Base-by-base conservation (phyloP, 2,797 vertebrate species). In the Coregonus ussuriensis region DNA sequence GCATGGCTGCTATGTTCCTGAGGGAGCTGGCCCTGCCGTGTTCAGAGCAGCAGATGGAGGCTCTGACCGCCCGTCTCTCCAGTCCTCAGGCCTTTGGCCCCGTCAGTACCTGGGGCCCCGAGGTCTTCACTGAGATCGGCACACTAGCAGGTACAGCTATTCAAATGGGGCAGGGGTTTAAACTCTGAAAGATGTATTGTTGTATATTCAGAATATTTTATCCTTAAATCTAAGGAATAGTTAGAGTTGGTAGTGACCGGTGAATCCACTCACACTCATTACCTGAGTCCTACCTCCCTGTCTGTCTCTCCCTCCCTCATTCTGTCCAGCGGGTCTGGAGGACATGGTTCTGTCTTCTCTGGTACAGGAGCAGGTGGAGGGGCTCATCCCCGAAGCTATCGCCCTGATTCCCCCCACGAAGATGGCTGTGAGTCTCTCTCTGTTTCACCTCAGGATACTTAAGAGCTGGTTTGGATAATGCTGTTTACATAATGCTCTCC, bases 71-170 rank as follows among this genome's bases (percentile, higher is more conserved):
- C 53, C 89, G 86, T 75, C 92, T 96, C 69, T 95, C 93, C 78
- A 90, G 88, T 82, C 89, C 90, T 0, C 88, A 92, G 80, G 96
- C 95, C 86, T 97, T 97, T 71, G 96, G 96, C 72, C 93, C 94
- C 3, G 92, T 95, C 66, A 95, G 92, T 68, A 74, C 88, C 79
- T 97, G 97, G 96, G 95, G 94, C 70, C 91, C 96, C 0, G 95
- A 97, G 80, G 93, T 96, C 88, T 97, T 98, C 86, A 92, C 93
- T 6, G 96, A 97, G 93, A 94, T 96, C 33, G 96, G 96, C 80
- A 96, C 93, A 11, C 81, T 97, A 89, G 96, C 96, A 95, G 96
- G 95, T 96, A 92, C 33, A 59, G 35, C n/a, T 37, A 33, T 74
- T 76, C 18, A 63, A 1, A 33, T 35, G 3, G 31, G 6, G 29